Conservation (phyloP, 2,888 invertebrate genomes). For the Agonopterix subpropinquella region DNA sequence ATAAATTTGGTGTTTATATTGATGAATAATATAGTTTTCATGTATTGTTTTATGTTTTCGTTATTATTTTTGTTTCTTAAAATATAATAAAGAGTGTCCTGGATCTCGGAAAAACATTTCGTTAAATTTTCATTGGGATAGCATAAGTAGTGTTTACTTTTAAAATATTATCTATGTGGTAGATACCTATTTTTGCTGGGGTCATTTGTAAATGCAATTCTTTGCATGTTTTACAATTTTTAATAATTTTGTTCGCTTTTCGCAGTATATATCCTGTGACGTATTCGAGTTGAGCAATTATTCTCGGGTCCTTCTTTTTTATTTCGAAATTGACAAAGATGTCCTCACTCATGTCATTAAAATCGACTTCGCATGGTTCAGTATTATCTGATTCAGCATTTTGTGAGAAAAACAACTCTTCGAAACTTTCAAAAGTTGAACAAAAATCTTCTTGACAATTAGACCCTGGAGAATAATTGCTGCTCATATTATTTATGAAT, state of each 20-base stretch:
- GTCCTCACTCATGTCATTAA: neutral
- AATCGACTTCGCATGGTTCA: neutral
- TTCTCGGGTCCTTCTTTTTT: slow-evolving; percentile 1
- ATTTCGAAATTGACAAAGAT: neutral
- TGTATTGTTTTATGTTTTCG: neutral
- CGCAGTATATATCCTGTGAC: neutral
- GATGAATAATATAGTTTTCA: neutral
- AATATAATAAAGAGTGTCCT: neutral
- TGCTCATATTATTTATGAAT: slow-evolving; percentile 6
- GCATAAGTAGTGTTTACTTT: neutral
- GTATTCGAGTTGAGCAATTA: slow-evolving; percentile 1
- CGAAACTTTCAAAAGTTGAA: neutral
- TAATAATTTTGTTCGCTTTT: neutral
- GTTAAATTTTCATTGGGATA: neutral
- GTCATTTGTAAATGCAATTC: neutral
- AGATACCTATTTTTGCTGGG: no score
- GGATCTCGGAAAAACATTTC: neutral
- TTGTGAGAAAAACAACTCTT: neutral
- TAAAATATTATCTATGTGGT: neutral
- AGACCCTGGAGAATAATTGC: neutral
- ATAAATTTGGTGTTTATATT: neutral
- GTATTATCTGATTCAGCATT: neutral
- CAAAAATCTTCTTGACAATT: no score
- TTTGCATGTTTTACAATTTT: neutral
- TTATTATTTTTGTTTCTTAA: neutral